Conservation (phyloP, 2,113 vertebrate genomes). For the Daboia siamensis region DNA sequence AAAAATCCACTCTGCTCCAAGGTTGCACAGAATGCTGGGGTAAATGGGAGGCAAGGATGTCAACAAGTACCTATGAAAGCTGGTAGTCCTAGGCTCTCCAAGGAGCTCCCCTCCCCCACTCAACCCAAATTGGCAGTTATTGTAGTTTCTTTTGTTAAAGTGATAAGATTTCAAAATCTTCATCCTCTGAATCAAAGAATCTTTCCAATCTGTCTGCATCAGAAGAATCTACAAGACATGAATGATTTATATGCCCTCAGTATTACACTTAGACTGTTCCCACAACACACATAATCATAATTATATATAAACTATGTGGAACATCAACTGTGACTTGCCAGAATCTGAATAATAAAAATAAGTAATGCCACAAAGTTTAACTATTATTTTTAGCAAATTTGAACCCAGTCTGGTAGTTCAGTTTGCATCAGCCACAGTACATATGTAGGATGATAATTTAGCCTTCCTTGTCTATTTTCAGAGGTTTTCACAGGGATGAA, state of each 20-base stretch:
- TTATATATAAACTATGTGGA: background rate
- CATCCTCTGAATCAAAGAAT: constrained; percentile 97
- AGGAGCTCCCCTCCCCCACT: constrained; percentile 62
- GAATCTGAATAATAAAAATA: background rate
- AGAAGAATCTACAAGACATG: constrained; percentile 81
- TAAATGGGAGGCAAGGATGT: constrained; percentile 57
- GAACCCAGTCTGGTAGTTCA: background rate
- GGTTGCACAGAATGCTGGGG: constrained; percentile 57
- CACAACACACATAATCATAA: background rate
- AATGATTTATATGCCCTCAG: background rate
- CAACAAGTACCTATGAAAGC: constrained; percentile 65
- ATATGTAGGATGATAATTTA: background rate
- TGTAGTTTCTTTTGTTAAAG: constrained; percentile 75
- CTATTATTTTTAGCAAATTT: background rate
- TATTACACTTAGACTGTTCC: background rate
- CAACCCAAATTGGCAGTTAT: constrained; percentile 54
- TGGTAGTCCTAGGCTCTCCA: constrained; percentile 60
- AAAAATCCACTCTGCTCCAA: constrained; percentile 30
- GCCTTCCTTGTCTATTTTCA: background rate
- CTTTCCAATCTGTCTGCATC: constrained; percentile 91
- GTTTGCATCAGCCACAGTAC: background rate
- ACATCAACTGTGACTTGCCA: background rate
- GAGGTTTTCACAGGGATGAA: background rate
- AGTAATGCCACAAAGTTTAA: background rate
- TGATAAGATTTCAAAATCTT: constrained; percentile 97